Conservation (phyloP, 2,797 vertebrate genomes). For the Octomys mimax region DNA sequence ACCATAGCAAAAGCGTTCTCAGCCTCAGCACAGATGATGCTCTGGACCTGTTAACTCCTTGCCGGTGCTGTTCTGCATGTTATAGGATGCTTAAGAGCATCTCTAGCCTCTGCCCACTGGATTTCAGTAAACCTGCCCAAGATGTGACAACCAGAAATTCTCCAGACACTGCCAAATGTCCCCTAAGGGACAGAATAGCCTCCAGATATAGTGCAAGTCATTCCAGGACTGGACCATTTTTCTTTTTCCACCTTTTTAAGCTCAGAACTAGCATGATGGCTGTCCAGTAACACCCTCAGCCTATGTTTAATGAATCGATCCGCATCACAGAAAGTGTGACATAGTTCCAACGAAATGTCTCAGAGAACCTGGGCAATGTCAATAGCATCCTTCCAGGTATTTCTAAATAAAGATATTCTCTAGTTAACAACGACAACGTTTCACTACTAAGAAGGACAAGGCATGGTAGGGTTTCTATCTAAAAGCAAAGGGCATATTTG, state of each 20-base stretch:
- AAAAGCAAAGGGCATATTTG: conserved; percentile 59
- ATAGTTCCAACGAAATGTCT: background rate
- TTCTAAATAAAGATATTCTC: conserved; percentile 55
- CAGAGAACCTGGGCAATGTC: background rate
- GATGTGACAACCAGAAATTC: background rate
- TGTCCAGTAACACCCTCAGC: background rate
- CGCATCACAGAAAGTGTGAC: background rate
- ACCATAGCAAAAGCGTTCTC: background rate
- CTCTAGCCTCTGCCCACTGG: background rate
- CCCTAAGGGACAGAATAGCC: background rate
- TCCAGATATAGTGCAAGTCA: background rate
- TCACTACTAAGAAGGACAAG: conserved; percentile 42
- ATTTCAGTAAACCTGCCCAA: background rate
- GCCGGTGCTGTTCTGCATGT: background rate
- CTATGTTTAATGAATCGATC: background rate
- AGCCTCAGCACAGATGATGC: background rate
- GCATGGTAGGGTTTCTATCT: conserved; percentile 19
- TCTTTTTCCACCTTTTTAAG: conserved; percentile 50
- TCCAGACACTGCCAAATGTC: background rate
- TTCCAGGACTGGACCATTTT: background rate
- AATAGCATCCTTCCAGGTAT: background rate
- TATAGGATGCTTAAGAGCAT: background rate
- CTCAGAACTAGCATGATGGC: background rate
- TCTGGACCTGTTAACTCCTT: background rate
- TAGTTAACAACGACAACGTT: background rate